A percentile compares a stretch with the other conserved stretches of the same genome.
These are phyloP conservation scores for Onychorhynchus coronatus DNA, from an alignment of 2,113 vertebrate species.

Conservation along the genomic window DNA sequence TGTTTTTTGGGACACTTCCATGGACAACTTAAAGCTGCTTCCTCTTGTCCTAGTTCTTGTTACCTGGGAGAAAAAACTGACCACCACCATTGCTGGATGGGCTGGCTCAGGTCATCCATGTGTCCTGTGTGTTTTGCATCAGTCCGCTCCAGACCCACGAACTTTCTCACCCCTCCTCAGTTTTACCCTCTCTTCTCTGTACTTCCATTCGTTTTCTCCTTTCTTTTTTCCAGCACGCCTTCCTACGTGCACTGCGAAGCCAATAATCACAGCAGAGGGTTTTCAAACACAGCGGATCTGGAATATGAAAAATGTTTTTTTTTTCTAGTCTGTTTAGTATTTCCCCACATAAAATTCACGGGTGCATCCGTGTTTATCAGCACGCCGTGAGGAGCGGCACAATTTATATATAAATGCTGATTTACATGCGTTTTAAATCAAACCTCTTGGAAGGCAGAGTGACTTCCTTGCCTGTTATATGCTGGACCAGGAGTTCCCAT, in stretches of 20 bases:
- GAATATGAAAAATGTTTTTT: background rate
- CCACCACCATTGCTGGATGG: background rate
- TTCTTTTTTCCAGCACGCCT: background rate
- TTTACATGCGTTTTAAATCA: background rate
- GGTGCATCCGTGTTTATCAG: background rate
- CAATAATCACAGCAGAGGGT: background rate
- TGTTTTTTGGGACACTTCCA: background rate
- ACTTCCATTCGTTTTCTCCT: background rate
- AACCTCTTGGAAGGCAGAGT: background rate
- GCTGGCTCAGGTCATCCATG: accelerated
- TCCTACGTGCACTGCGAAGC: background rate
- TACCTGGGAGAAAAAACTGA: background rate
- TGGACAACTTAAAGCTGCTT: background rate
- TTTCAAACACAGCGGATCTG: background rate
- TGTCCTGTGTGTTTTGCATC: background rate
- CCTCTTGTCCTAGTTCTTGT: background rate
- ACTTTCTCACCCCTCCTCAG: background rate
- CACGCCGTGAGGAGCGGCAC: background rate
- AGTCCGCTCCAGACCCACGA: background rate
- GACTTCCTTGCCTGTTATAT: background rate
- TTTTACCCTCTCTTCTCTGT: background rate
- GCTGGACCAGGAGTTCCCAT: accelerated
- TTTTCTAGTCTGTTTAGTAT: background rate
- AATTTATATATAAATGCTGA: background rate
- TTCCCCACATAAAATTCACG: background rate